Base-by-base conservation (phyloP, 2,113 vertebrate genomes). In the Mus spicilegus region DNA sequence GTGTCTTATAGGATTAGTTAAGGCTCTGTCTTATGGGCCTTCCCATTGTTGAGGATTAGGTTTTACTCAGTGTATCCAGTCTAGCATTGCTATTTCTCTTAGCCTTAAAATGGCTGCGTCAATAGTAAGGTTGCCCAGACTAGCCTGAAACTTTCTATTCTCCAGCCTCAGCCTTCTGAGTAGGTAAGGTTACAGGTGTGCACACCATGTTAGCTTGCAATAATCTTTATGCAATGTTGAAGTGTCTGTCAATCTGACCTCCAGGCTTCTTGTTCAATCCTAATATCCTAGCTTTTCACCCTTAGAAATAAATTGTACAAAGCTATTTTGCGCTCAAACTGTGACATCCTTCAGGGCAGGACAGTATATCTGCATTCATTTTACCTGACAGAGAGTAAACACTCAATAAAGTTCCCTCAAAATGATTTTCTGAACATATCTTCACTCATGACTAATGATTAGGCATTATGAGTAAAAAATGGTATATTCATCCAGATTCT, bases 321-420 rank as follows among this genome's bases (percentile, higher is more conserved):
- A 30, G 65, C 51, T 26, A 51, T 39, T 28, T 81, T 81, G 33
- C 26, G 20, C 17, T 85, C 54, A 81, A 56, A 54, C 73, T 36
- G 1, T 58, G 91, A 70, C 0, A 12, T 75, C 42, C 46, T 67
- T 36, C 1, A 10, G 17, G 22, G 3, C 75, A 88, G 58, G 72
- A 51, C 30, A n/a, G 0, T 36, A 42, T 90, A 17, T 84, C 61
- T 42, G 39, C 5, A 51, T 73, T 87, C 20, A 87, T 89, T 96
- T 56, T 86, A 69, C 17, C 49, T 75, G n/a, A 36, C 17, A 49
- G 14, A 86, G 77, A 77, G 49, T 28, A 93, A 46, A 33, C 90
- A 16, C 36, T 94, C 36, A 73, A n/a, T 89, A 93, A 89, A n/a
- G 89, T 82, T 89, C 70, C 80, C n/a, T 92, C 61, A 58, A 72